Percentiles rank a stretch among this genome's conserved stretches.
phyloP scores from a whole-genome alignment of 2,797 vertebrate species.

The Lutra lutra region DNA sequence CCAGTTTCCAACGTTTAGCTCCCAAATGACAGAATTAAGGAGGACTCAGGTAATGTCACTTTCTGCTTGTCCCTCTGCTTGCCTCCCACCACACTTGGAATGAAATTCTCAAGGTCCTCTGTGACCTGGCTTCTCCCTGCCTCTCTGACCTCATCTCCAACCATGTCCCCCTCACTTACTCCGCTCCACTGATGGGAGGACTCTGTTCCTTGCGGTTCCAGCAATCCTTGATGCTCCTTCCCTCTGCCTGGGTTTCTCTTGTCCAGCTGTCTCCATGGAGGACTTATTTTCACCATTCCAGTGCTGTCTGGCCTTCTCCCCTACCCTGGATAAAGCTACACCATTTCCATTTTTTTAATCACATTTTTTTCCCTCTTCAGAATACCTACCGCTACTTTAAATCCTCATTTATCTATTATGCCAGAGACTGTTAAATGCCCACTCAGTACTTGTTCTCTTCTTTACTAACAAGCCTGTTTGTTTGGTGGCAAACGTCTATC shows the following conservation, averaged over 20 bases:
- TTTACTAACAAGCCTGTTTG: not conserved
- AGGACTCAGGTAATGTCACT: not conserved
- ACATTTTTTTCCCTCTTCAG: not conserved
- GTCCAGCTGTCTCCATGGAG: too few relatives aligned
- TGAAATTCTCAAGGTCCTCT: not conserved
- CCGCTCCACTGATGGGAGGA: not conserved
- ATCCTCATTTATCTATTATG: not conserved
- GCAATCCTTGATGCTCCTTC: not conserved
- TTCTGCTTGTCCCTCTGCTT: not conserved
- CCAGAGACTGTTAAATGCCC: not conserved
- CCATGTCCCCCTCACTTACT: not conserved
- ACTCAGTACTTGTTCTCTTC: not conserved
- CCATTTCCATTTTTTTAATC: not conserved
- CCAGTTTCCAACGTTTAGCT: not conserved
- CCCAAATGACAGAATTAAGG: not conserved
- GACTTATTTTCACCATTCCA: not conserved
- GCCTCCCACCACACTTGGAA: not conserved
- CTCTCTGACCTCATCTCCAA: not conserved
- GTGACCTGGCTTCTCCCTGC: not conserved
- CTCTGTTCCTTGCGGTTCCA: too few relatives aligned
- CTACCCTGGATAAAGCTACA: not conserved
- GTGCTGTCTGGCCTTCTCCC: not conserved
- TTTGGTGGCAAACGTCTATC: not conserved
- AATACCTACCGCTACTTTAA: not conserved
- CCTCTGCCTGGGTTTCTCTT: not conserved